These are phyloP conservation scores for Tretioscincus oriximinensis DNA, from an alignment of 2,113 vertebrate species.

Conservation along the genomic window DNA sequence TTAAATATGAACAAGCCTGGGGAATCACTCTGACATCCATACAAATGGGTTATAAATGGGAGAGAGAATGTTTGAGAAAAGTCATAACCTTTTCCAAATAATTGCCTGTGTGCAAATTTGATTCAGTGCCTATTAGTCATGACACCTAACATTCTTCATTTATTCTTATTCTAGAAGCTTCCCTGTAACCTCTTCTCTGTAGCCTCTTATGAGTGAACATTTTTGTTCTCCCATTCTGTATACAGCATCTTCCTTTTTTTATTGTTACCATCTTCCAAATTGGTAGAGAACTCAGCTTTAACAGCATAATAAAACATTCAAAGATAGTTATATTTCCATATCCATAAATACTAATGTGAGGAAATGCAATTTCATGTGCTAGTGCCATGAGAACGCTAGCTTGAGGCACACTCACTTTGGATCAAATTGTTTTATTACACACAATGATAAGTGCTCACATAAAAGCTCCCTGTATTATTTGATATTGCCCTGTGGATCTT, in stretches of 20 bases:
- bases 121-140: too few species aligned
- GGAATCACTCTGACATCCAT: too few species aligned
- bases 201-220: too few species aligned
- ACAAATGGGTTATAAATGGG: too few species aligned
- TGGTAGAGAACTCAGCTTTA: constrained; percentile 3
- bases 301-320: constrained; percentile 20
- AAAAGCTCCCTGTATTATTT: constrained; percentile 23
- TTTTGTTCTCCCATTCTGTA: neutral
- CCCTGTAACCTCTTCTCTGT: too few species aligned
- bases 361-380: constrained; percentile 35
- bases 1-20: too few species aligned
- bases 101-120: too few species aligned
- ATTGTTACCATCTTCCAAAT: constrained; percentile 10
- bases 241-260: neutral
- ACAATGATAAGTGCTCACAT: constrained; percentile 18
- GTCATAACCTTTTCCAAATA: too few species aligned
- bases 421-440: constrained; percentile 37
- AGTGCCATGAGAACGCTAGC: constrained; percentile 7
- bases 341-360: constrained; percentile 28
- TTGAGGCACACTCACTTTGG: constrained; percentile 20
- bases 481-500: constrained; percentile 27
- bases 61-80: too few species aligned
- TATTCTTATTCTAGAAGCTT: too few species aligned
- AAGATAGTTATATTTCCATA: constrained; percentile 26
- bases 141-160: too few species aligned